phyloP scores from a whole-genome alignment of 2,113 vertebrate species.

The Chloropsis cyanopogon region DNA sequence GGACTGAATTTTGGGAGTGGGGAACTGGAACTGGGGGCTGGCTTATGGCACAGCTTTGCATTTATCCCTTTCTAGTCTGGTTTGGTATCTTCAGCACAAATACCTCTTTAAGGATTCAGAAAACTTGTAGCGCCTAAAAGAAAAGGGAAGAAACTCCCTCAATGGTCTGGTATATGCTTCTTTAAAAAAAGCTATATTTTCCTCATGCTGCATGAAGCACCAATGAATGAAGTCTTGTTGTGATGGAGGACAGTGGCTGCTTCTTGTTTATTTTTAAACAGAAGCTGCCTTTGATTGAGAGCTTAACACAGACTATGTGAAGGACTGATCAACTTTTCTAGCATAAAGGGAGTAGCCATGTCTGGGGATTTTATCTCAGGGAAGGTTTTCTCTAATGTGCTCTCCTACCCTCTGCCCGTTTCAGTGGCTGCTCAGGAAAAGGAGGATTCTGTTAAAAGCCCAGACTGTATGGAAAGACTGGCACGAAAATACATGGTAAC shows the following conservation, averaged over 20 bases:
- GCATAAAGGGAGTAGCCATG: not conserved
- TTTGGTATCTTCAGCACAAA: not conserved
- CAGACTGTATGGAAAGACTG: conserved; percentile 67
- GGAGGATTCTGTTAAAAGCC: not conserved
- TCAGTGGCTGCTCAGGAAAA: not conserved
- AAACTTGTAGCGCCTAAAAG: not conserved
- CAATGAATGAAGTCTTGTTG: not conserved
- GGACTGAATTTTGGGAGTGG: not conserved
- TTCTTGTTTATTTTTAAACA: not conserved
- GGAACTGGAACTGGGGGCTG: not conserved
- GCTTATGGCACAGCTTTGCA: rapidly evolving
- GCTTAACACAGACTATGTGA: not conserved
- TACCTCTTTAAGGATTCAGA: not conserved
- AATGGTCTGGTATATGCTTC: too few relatives aligned
- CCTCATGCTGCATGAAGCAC: not conserved
- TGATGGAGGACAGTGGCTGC: not conserved
- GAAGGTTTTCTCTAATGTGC: not conserved
- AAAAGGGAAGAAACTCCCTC: not conserved
- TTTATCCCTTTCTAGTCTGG: not conserved
- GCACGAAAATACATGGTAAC: conserved; percentile 79
- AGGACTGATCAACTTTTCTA: not conserved
- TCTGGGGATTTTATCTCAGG: not conserved
- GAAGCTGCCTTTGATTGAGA: not conserved
- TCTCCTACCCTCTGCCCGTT: not conserved
- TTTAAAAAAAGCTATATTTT: rapidly evolving